Conservation (phyloP, 2,113 vertebrate species). For the Hyla sarda region DNA sequence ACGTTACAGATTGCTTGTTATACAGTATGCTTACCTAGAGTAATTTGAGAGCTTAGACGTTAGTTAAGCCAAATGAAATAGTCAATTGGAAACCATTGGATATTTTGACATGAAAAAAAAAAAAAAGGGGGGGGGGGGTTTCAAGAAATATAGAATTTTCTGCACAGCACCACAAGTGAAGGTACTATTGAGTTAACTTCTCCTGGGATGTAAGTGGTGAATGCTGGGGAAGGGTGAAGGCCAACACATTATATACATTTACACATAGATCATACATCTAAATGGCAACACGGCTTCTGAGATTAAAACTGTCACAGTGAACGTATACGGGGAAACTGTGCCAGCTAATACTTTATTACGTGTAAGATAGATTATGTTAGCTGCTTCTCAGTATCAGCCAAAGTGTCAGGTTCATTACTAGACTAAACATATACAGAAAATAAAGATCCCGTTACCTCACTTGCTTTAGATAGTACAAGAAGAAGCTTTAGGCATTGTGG, state of each 20-base stretch:
- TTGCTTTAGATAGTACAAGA: neutral
- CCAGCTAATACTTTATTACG: slow-evolving; percentile 30
- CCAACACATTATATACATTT: slow-evolving; percentile 36
- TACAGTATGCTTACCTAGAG: slow-evolving; percentile 41
- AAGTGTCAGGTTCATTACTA: slow-evolving; percentile 43
- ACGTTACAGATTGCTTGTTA: slow-evolving; percentile 22
- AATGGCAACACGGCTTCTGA: slow-evolving; percentile 22
- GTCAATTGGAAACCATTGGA: slow-evolving; percentile 36
- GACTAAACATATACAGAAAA: slow-evolving; percentile 45
- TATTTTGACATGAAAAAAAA: slow-evolving; percentile 26
- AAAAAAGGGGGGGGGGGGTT: neutral
- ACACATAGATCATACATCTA: slow-evolving; percentile 22
- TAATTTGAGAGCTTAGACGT: slow-evolving; percentile 36
- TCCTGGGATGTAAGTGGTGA: slow-evolving; percentile 45
- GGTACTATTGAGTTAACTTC: slow-evolving; percentile 22
- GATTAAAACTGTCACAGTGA: slow-evolving; percentile 35
- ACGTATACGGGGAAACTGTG: neutral
- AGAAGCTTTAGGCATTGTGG: too few species aligned
- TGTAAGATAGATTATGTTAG: slow-evolving; percentile 11
- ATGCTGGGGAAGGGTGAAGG: slow-evolving; percentile 28
- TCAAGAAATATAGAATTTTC: slow-evolving; percentile 25
- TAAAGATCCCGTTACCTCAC: slow-evolving; percentile 1
- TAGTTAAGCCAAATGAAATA: slow-evolving; percentile 34
- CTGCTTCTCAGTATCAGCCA: slow-evolving; percentile 38
- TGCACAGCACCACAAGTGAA: slow-evolving; percentile 22